Evolutionary conservation across 2,113 vertebrate genomes (phyloP), one percentile per base, ranked within the genome.

Genomic region (Ceratotherium simum): DNA sequence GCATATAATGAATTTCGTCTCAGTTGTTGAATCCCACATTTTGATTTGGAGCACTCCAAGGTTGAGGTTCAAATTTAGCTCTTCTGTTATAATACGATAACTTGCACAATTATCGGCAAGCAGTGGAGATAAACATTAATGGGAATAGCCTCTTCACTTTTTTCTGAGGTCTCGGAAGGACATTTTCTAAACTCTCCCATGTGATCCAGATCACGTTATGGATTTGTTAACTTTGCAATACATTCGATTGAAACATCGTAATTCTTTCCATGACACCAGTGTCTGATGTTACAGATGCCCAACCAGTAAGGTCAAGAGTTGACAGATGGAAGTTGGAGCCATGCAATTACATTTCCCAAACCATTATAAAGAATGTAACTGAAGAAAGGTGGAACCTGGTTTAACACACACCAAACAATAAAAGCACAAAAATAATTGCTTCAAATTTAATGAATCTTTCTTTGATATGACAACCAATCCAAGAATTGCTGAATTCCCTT

Each of bases 401-500:
- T 91, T 96, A 96, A 98, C 98, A 96, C 36, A 90, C 93, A 97
- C 96, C 98, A 98, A 98, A 98, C 97, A 90, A 98, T 98, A 97
- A 98, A 98, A 98, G 97, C 98, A 98, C 96, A 97, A 98, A 98
- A 98, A 98, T 97, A 98, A 98, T 98, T 98, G 98, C 97, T 98
- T 95, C 96, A 97, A 98, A 98, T 98, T 96, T 98, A 98, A 98
- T 97, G 98, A 98, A 97, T 83, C 91, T 97, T 85, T 97, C 97
- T 98, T 98, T 98, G 98, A 98, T 98, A 97, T 97, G 97, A 98
- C 98, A 97, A 97, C 96, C 97, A 91, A 97, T 98, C 97, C 97
- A 96, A 98, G 98, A 98, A 97, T 98, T 98, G 98, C 98, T 98
- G 98, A 95, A 96, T 98, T 98, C 98, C 86, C 96, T 98, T 97